These are phyloP conservation scores for Poecile montanus DNA, from an alignment of 2,797 vertebrate species.

Conservation along the genomic window DNA sequence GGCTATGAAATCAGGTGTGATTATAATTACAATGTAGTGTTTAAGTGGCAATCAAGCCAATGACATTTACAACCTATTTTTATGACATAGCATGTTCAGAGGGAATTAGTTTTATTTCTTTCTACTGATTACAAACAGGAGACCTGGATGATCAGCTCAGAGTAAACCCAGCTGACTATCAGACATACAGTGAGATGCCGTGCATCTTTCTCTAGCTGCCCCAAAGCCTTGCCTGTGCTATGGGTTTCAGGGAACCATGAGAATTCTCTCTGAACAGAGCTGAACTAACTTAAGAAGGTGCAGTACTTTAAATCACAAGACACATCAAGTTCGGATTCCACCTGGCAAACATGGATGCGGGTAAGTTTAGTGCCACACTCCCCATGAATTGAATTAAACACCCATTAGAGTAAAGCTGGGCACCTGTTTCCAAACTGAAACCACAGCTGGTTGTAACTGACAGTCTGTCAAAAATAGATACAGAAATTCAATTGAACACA, in stretches of 20 bases:
- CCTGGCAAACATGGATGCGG: not conserved
- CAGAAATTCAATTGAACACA: not conserved
- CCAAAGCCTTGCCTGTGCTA: not conserved
- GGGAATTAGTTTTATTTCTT: not conserved
- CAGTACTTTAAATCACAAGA: not conserved
- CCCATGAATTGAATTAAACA: slow-evolving; percentile 1
- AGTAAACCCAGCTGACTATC: not conserved
- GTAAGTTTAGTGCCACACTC: not conserved
- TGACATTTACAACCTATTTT: not conserved
- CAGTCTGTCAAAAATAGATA: not conserved
- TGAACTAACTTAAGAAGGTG: not conserved
- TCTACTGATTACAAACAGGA: not conserved
- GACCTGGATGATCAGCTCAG: not conserved
- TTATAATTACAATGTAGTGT: not conserved
- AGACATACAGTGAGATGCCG: not conserved
- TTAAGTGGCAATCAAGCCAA: not conserved
- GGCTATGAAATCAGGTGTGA: not conserved
- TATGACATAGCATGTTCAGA: not conserved
- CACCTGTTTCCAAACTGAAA: slow-evolving; percentile 32
- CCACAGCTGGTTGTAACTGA: not conserved
- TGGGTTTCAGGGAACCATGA: not conserved
- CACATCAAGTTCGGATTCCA: not conserved
- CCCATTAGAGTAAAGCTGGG: not conserved
- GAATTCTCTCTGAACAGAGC: not conserved
- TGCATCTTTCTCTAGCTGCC: not conserved